Evolutionary conservation across 2,113 vertebrate species (phyloP).

Genomic region (Noturus placidus): DNA sequence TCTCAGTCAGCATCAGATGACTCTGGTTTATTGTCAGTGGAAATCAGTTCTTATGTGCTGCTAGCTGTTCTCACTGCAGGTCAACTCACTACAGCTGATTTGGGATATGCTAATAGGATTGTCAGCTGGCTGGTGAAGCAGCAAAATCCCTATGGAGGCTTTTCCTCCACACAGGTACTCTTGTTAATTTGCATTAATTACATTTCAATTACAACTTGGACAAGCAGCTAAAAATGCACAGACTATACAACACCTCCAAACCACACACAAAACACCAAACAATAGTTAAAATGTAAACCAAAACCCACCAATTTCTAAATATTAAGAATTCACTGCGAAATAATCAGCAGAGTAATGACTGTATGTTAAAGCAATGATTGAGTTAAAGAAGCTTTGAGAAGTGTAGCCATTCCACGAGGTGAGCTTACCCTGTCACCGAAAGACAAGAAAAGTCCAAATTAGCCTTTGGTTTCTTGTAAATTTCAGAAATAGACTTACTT

Average conservation of each 20-base stretch:
- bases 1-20: slow-evolving; percentile 41
- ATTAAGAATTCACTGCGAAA: not conserved
- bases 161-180: slow-evolving; percentile 76
- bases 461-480: not conserved
- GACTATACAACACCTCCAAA: too few relatives aligned
- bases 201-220: not conserved
- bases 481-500: not conserved
- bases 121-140: slow-evolving; percentile 72
- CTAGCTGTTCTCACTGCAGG: slow-evolving; percentile 63
- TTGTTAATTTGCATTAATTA: not conserved
- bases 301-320: too few relatives aligned
- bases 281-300: too few relatives aligned
- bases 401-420: too few relatives aligned
- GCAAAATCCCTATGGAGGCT: slow-evolving; percentile 76
- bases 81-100: slow-evolving; percentile 50
- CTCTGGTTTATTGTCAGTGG: slow-evolving; percentile 62
- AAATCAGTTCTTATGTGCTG: slow-evolving; percentile 67
- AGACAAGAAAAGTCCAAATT: not conserved
- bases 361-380: too few relatives aligned
- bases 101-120: slow-evolving; percentile 63
- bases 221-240: not conserved
- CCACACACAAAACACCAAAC: not conserved
- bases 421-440: not conserved
- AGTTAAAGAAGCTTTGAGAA: too few relatives aligned
- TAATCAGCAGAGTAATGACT: not conserved